Evolutionary conservation across 2,113 vertebrate species (phyloP).

Genomic region (Bos taurus): ARS-UCD2.0 NC_037329.1:6887501-6888000

Average conservation of each 20-base stretch:
- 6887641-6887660: not conserved
- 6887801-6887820: not conserved
- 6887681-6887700: slow-evolving; percentile 31
- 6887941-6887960: not conserved
- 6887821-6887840: not conserved
- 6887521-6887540: not conserved
- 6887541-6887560: not conserved
- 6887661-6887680: not conserved
- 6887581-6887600: not conserved
- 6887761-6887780: not conserved
- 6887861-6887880: not conserved
- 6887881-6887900: not conserved
- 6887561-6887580: not conserved
- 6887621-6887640: not conserved
- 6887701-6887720: slow-evolving; percentile 31
- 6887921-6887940: not conserved
- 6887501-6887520: not conserved
- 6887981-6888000: not conserved
- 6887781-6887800: not conserved
- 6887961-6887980: not conserved
- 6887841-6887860: not conserved
- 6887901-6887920: not conserved
- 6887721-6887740: slow-evolving; percentile 29
- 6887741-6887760: slow-evolving; percentile 35
- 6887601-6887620: not conserved